Percentiles rank a stretch among this genome's conserved stretches.
Conservation (phyloP, 1,140 invertebrate species). For the Aphaenogaster ashmeadi region DNA sequence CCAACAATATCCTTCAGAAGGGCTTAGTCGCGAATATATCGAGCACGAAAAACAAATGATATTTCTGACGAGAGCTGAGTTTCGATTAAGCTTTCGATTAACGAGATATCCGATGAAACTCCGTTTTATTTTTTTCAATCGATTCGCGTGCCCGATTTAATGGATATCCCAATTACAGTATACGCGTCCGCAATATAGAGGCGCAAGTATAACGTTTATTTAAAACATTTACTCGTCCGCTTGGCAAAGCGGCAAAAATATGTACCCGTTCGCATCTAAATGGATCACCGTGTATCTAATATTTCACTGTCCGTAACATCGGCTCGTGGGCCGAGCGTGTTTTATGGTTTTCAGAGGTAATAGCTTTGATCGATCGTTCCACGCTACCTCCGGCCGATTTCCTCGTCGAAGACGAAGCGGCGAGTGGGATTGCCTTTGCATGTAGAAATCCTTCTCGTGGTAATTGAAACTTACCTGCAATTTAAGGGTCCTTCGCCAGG, state of each 20-base stretch:
- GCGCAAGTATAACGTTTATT: conserved; percentile 11
- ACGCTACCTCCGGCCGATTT: neutral
- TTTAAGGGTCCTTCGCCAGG: conserved; percentile 87
- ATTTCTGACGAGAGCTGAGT: neutral
- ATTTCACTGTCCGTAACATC: conserved; percentile 61
- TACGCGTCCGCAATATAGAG: neutral
- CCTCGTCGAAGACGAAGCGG: conserved; percentile 9
- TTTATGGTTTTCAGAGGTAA: conserved; percentile 60
- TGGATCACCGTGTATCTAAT: conserved; percentile 60
- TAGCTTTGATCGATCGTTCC: conserved; percentile 60
- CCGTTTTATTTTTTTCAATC: neutral
- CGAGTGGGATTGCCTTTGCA: conserved; percentile 35
- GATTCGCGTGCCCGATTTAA: neutral
- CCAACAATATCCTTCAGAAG: neutral
- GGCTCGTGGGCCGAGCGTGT: conserved; percentile 38
- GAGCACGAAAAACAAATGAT: neutral
- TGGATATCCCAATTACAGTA: conserved; percentile 15
- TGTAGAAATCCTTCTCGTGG: conserved; percentile 16
- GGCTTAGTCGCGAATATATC: neutral
- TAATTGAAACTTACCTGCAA: conserved; percentile 84
- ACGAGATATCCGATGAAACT: neutral
- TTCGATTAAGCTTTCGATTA: neutral
- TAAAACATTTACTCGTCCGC: conserved; percentile 5
- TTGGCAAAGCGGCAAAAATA: neutral
- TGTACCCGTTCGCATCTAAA: conserved; percentile 39